These are phyloP conservation scores for Eulimnadia texana DNA, from an alignment of 1,140 invertebrate genomes.

Conservation along the genomic window DNA sequence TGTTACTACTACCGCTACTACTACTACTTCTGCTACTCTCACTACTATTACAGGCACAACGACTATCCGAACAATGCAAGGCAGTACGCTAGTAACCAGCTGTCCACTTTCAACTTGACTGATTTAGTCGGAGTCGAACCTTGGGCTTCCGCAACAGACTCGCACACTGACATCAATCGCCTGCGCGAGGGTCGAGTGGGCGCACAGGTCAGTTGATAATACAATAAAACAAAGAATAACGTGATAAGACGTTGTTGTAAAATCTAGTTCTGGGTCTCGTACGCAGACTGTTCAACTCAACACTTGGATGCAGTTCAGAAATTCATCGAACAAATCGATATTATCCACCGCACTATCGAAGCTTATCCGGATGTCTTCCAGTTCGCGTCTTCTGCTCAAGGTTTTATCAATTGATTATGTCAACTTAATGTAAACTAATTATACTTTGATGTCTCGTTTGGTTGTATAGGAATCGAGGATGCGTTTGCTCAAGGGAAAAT, in stretches of 20 bases:
- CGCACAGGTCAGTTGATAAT: conserved; percentile 48
- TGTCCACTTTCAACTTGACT: conserved; percentile 61
- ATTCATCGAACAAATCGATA: conserved; percentile 23
- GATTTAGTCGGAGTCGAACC: conserved; percentile 56
- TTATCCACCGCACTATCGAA: conserved; percentile 45
- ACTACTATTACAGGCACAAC: conserved; percentile 68
- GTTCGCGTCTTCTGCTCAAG: conserved; percentile 56
- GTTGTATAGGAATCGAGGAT: conserved; percentile 30
- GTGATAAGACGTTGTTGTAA: too few relatives aligned
- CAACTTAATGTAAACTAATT: neutral
- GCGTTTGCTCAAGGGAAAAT: conserved; percentile 31
- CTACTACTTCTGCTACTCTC: too few relatives aligned
- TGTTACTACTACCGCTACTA: too few relatives aligned
- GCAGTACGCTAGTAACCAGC: conserved; percentile 64
- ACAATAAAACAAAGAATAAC: neutral
- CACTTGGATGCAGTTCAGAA: conserved; percentile 22
- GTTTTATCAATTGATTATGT: conserved; percentile 31
- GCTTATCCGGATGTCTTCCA: conserved; percentile 62
- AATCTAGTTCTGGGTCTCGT: conserved; percentile 23
- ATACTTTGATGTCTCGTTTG: neutral
- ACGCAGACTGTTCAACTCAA: conserved; percentile 19
- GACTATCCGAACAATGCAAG: conserved; percentile 74
- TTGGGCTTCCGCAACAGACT: conserved; percentile 63
- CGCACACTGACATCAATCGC: conserved; percentile 77
- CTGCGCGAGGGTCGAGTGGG: conserved; percentile 62